A percentile compares a stretch with the other conserved stretches of the same genome.
These are phyloP conservation scores for Sinonovacula constricta DNA, from an alignment of 1,140 invertebrate genomes.

Conservation along the genomic window DNA sequence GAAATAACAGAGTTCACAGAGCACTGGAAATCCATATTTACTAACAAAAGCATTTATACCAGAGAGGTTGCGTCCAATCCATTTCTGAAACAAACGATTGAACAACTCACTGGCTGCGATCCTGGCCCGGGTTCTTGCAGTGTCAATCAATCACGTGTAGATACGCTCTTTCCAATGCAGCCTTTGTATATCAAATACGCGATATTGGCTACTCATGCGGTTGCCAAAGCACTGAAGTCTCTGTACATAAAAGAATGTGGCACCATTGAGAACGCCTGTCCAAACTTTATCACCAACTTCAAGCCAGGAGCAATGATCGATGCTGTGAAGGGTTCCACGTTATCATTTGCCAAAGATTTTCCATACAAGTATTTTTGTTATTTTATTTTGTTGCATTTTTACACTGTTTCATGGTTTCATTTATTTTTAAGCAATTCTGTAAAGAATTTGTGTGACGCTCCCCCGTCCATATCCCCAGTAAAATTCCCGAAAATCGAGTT, in stretches of 20 bases:
- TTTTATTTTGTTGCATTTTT: slow-evolving; percentile 4
- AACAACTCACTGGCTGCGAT: background rate
- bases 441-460: too few species aligned
- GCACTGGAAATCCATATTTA: background rate
- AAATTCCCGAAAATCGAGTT: too few species aligned
- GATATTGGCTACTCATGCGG: background rate
- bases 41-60: background rate
- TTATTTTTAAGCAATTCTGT: too few species aligned
- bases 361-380: background rate
- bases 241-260: background rate
- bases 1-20: background rate
- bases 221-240: background rate
- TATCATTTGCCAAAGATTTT: background rate
- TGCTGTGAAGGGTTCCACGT: background rate
- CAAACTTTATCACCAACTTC: background rate
- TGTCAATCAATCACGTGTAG: background rate
- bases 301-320: background rate
- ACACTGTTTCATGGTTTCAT: too few species aligned
- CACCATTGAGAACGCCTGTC: background rate
- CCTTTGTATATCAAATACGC: background rate
- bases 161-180: background rate
- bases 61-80: background rate
- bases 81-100: background rate
- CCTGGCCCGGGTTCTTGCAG: background rate
- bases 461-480: too few species aligned